These are phyloP conservation scores for Lepus europaeus DNA, from an alignment of 2,113 vertebrate genomes.

Conservation along the genomic window DNA sequence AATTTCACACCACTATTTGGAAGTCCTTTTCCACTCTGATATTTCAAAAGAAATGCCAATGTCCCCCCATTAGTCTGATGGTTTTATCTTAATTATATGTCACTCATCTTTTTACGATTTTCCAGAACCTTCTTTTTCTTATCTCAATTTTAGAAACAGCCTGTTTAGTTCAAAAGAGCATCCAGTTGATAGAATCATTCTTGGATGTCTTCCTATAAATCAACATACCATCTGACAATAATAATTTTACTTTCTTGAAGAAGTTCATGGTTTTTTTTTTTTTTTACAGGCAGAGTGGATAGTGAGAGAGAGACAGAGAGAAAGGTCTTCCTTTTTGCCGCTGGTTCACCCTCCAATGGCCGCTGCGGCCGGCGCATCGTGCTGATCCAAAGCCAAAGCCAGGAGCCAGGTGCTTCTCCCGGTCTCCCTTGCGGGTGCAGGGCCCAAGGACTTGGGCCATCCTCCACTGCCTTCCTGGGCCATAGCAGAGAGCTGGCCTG, in stretches of 20 bases:
- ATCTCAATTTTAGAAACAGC: background rate
- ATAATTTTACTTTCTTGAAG: background rate
- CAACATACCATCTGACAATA: background rate
- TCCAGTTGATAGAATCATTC: background rate
- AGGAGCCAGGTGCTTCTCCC: too few relatives aligned
- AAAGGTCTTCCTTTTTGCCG: too few relatives aligned
- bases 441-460: too few relatives aligned
- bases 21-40: background rate
- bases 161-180: background rate
- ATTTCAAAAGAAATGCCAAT: background rate
- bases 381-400: too few relatives aligned
- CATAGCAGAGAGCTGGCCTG: too few relatives aligned
- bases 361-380: too few relatives aligned
- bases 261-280: background rate
- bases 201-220: background rate
- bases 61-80: background rate
- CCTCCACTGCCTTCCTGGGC: too few relatives aligned
- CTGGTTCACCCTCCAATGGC: too few relatives aligned
- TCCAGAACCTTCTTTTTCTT: constrained; percentile 14
- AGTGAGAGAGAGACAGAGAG: too few relatives aligned
- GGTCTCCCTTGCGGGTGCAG: too few relatives aligned
- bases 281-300: too few relatives aligned
- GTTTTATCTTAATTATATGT: background rate
- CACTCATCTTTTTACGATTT: background rate
- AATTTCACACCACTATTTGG: background rate